Percentiles rank a stretch among this genome's conserved stretches.
These are phyloP conservation scores for Corvus cornix DNA, from an alignment of 2,113 vertebrate genomes.

Conservation along the genomic window DNA sequence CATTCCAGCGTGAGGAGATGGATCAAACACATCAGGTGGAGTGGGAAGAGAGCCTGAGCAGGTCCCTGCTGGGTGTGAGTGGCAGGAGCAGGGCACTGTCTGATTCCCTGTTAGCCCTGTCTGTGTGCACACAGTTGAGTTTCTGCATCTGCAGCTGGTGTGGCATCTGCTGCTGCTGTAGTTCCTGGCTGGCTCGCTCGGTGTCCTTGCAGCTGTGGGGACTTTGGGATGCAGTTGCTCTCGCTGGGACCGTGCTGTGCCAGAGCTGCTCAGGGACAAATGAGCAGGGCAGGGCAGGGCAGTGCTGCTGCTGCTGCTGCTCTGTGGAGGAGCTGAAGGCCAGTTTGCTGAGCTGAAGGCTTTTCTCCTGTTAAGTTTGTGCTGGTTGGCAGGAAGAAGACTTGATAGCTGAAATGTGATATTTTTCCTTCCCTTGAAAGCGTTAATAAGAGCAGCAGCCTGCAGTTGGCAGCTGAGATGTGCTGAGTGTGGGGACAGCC, in stretches of 20 bases:
- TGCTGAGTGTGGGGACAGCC: not conserved
- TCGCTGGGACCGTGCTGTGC: not conserved
- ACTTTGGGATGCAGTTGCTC: not conserved
- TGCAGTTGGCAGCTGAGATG: not conserved
- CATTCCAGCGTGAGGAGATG: not conserved
- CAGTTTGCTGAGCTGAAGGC: not conserved
- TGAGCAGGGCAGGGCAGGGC: not conserved
- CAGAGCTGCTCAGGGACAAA: not conserved
- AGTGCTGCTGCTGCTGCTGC: not conserved
- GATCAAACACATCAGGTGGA: not conserved
- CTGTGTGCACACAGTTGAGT: not conserved
- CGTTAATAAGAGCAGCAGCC: not conserved
- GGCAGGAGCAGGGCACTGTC: not conserved
- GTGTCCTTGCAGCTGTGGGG: not conserved
- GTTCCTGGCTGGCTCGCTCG: rapidly evolving
- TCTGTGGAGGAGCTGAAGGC: not conserved
- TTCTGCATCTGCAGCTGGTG: not conserved
- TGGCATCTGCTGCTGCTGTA: not conserved
- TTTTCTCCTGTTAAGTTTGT: not conserved
- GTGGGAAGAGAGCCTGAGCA: not conserved
- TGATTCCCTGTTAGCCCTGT: not conserved
- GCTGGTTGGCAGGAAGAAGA: not conserved
- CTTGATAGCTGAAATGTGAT: not conserved
- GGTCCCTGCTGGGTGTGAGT: not conserved
- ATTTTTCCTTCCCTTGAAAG: not conserved